Evolutionary conservation across 2,888 invertebrate species (phyloP), one percentile per base, ranked within the genome.

Genomic region (Volucella zonaria): DNA sequence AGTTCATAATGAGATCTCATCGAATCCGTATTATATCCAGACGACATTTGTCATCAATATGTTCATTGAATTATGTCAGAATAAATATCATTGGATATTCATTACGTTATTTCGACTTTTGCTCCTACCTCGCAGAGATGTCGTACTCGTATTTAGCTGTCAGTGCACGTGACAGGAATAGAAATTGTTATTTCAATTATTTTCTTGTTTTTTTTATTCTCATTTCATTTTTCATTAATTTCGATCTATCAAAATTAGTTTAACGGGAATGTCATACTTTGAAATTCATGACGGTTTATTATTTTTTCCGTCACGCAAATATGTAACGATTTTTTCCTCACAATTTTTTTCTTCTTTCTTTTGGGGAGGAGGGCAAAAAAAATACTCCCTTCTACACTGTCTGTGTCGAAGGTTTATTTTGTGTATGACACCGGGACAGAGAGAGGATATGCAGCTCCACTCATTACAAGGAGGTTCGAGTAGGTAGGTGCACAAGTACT

Each of bases 1-100:
- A 31, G 4, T 31, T 31, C 31, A 31, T 61, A 71, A 71, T 61
- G 23, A 52, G 79, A 66, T 73, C 73, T 47, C 56, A 62, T 68
- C 67, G 74, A 68, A 51, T 62, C 14, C 1, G 59, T 3, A 61
- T 49, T 59, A 45, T 61, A 31, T 47, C 12, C 40, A 45, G 56
- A 42, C 54, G 61, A 61, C 47, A 67, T 47, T 12, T 67, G 15
- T 74, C 74, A 68, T 68, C 15, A 49, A 61, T 47, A 67, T 54
- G 67, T 45, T 62, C 52, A 62, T 73, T 62, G 49, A 68, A 62
- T 52, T 73, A 64, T 52, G 15, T 38, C 59, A 38, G 23, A 51
- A 40, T 52, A 40, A 42, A 47, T 67, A 52, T 38, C 47, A 54
- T 54, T 61, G 23, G 2, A n/a, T 52, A 61, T 67, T 58, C 66